Conservation (phyloP, 2,888 invertebrate genomes). For the Argyresthia albistria region DNA sequence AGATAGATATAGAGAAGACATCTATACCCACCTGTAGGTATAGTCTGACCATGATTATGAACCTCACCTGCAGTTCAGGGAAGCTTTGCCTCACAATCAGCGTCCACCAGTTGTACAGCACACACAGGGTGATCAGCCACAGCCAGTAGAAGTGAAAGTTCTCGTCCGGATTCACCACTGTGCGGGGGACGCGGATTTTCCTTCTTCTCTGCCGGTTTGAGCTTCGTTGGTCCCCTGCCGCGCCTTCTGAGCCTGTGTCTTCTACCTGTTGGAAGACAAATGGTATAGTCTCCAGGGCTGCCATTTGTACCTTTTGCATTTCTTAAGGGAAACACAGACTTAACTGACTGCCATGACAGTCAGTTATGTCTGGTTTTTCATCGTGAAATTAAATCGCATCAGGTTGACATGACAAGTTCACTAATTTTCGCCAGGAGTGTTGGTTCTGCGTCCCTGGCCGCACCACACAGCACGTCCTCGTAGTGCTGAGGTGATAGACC, state of each 20-base stretch:
- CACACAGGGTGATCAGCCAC: constrained; percentile 88
- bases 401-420: too few relatives aligned
- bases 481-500: too few relatives aligned
- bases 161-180: constrained; percentile 95
- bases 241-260: constrained; percentile 80
- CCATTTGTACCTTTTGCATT: too few relatives aligned
- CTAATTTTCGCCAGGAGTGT: too few relatives aligned
- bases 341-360: too few relatives aligned
- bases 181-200: constrained; percentile 79
- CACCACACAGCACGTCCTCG: too few relatives aligned
- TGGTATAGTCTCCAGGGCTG: too few relatives aligned
- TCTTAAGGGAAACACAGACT: too few relatives aligned
- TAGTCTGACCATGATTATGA: background rate
- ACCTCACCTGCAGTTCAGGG: constrained; percentile 83
- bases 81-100: constrained; percentile 95
- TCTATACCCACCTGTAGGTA: background rate
- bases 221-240: constrained; percentile 70
- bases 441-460: too few relatives aligned
- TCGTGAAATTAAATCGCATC: too few relatives aligned
- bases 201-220: constrained; percentile 75
- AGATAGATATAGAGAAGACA: too few relatives aligned
- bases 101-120: constrained; percentile 96
- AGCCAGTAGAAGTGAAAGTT: constrained; percentile 98
- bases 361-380: too few relatives aligned
- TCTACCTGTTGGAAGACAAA: constrained; percentile 52